phyloP scores from a whole-genome alignment of 2,113 vertebrate species.

The Geococcyx californianus region DNA sequence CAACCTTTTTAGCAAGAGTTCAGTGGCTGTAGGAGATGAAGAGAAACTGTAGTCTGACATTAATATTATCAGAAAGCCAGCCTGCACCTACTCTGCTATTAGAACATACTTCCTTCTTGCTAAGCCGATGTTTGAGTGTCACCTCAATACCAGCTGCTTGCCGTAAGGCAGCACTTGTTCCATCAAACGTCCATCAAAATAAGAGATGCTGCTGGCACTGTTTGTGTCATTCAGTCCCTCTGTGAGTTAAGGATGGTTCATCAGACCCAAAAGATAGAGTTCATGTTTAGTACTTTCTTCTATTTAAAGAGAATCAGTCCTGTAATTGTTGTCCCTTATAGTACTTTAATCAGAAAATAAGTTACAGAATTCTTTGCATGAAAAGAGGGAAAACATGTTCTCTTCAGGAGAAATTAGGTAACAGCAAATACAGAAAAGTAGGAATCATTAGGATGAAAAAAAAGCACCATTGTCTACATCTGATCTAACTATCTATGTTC shows the following conservation, averaged over 20 bases:
- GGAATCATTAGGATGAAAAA: background rate
- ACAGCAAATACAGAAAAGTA: background rate
- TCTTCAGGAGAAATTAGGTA: background rate
- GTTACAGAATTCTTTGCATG: background rate
- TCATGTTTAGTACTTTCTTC: background rate
- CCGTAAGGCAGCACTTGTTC: background rate
- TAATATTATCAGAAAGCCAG: background rate
- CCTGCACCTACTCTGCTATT: background rate
- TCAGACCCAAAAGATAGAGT: background rate
- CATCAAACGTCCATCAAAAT: background rate
- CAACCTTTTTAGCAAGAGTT: background rate
- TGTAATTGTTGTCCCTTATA: background rate
- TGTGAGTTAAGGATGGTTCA: background rate
- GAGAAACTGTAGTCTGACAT: background rate
- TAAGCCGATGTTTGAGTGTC: background rate
- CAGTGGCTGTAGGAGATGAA: background rate
- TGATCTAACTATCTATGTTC: background rate
- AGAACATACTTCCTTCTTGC: background rate
- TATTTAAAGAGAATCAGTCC: background rate
- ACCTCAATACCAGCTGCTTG: background rate
- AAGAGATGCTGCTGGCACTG: background rate
- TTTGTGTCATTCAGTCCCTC: background rate
- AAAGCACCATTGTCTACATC: background rate
- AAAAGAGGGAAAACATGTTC: background rate
- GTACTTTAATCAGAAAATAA: background rate